Evolutionary conservation across 1,140 invertebrate genomes (phyloP), one percentile per base, ranked within the genome.

Genomic region (Potamilus streckersoni): DNA sequence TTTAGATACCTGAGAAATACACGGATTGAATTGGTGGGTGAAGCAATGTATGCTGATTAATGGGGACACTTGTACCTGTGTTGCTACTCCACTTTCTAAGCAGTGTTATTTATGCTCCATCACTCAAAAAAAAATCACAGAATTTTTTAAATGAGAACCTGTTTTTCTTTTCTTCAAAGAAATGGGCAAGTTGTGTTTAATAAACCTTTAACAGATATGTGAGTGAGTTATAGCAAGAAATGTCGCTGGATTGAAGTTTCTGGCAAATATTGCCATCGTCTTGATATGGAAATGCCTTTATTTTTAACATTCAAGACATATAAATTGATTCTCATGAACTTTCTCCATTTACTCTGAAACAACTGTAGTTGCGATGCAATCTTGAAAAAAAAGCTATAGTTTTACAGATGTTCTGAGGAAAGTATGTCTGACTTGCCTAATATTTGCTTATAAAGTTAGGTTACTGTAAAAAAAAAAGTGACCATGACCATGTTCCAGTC

Each of bases 1-100:
- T 23, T 23, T 62, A 8, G 60, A 62, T 19, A 13, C 60, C 20
- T 62, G 60, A 62, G 60, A 5, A n/a, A 23, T 62, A 23, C 60
- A 62, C 19, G 0, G 60, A 23, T 62, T 62, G 19, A 62, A 23
- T 23, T 13, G 4, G 4, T 62, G 60, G 4, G 60, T 0, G 4
- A 62, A n/a, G 60, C 60, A 62, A 13, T 62, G 60, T n/a, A 62
- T 62, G 60, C 60, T 62, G 19, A 62, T 23, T 23, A 62, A 23
- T 62, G 60, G 60, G 60, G 60, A 19, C 60, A 62, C 4, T 23
- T 5, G 0, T 13, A 19, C 20, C 13, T 62, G 20, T n/a, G 13
- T 62, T 8, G 60, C 60, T 13, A 62, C 5, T 19, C 60, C 59
- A 61, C 59, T 61, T 20, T 61, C 20, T 17, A 16, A 61, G 2